Percentiles rank a stretch among this genome's conserved stretches.
These are phyloP conservation scores for Rhynchopsitta pachyrhyncha DNA, from an alignment of 2,113 vertebrate genomes.

Conservation along the genomic window DNA sequence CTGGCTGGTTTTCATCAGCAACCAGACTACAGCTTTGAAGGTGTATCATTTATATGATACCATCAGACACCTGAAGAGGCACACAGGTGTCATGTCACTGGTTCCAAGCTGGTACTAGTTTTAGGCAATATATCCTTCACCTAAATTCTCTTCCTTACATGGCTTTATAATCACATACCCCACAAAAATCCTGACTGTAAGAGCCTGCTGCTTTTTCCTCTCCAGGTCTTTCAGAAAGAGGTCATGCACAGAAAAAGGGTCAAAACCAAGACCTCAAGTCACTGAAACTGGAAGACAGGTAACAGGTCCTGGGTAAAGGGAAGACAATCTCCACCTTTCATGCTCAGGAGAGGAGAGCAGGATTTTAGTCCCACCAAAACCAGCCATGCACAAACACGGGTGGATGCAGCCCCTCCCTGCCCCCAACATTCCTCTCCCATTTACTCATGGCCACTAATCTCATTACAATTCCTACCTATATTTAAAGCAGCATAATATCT, in stretches of 20 bases:
- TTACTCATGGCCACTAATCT: constrained; percentile 12
- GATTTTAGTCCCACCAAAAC: background rate
- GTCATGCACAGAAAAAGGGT: background rate
- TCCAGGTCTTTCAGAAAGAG: background rate
- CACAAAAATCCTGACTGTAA: background rate
- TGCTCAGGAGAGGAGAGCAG: background rate
- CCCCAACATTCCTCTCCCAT: background rate
- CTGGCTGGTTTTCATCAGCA: constrained; percentile 29
- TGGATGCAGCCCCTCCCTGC: background rate
- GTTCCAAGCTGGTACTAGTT: background rate
- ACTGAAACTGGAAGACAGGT: background rate
- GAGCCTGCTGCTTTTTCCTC: background rate
- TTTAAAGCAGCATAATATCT: constrained; percentile 34
- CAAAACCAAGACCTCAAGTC: background rate
- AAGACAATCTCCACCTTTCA: background rate
- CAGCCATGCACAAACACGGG: fast-evolving
- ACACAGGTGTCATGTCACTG: background rate
- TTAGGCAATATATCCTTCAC: background rate
- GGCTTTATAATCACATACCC: background rate
- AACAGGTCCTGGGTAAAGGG: background rate
- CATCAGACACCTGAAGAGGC: constrained; percentile 16
- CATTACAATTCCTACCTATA: constrained; percentile 32
- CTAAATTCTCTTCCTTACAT: background rate
- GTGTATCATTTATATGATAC: constrained; percentile 16
- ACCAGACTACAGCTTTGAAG: constrained; percentile 34